Base-by-base conservation (phyloP, 2,797 vertebrate species). In the Gallinago stenura region DNA sequence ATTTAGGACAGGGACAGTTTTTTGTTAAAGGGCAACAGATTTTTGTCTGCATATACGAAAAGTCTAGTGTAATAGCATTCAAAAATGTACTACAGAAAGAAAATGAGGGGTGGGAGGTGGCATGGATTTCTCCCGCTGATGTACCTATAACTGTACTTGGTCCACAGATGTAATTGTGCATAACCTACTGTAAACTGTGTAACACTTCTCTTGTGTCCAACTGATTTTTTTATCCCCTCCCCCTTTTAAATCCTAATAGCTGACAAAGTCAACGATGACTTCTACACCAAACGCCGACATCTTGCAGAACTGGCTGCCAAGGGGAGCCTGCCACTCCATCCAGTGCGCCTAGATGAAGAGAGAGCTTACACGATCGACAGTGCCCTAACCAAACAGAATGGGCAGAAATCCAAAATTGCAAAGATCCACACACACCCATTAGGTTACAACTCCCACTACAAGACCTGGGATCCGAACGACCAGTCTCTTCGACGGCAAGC, bases 401-500 rank as follows among this genome's bases (percentile, higher is more conserved):
- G 99, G 97, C 99, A 99, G 70, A 99, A 99, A 97, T 98, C 98
- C 86, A 99, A 98, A 97, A 86, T 97, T 73, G 97, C 96, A 35
- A 99, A 98, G 98, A 95, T 97, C 9, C 98, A 98, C 96, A 98
- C 99, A 2, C 99, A 99, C 89, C 98, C 98, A 0, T 95, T 99
- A 96, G 98, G 98, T 77, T 99, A 99, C 94, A 97, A 98, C 37
- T 98, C 98, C 69, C 98, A 98, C 89, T 99, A 99, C 96, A 99
- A 99, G 98, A 98, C 98, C 95, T 99, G 99, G 99, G 99, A 99
- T 39, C 98, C 98, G 91, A 99, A 98, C 6, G 99, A 99, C 97
- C 99, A 98, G 6, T 98, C 99, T 62, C 98, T 99, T 26, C 97
- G 99, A 66, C 98, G 99, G 97, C 99, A 99, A 97, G 98, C 97